phyloP scores from a whole-genome alignment of 2,888 invertebrate species.

The Leptodirus hochenwartii region DNA sequence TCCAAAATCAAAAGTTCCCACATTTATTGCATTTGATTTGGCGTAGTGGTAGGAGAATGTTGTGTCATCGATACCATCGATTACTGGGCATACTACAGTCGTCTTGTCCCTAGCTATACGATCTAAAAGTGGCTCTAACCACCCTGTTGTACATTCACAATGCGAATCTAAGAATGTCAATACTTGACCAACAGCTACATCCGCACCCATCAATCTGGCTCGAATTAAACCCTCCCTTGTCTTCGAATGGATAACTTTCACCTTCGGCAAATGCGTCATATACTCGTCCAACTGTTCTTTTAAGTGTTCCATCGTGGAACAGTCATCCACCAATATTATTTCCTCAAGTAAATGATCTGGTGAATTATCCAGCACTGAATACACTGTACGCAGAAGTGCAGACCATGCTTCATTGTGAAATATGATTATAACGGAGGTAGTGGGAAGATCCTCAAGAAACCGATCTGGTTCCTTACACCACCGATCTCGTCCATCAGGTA shows the following conservation, averaged over 20 bases:
- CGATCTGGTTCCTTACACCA: constrained; percentile 2
- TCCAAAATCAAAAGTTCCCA: not conserved
- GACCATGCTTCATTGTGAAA: constrained; percentile 5
- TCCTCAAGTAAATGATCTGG: constrained; percentile 3
- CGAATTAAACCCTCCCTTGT: constrained; percentile 14
- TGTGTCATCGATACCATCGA: constrained; percentile 21
- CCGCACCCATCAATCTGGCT: constrained; percentile 15
- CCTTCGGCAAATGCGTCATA: not conserved
- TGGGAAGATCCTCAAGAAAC: constrained; percentile 1
- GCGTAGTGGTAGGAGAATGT: constrained; percentile 19
- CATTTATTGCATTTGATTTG: not conserved
- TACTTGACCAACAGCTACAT: constrained; percentile 12
- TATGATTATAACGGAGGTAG: constrained; percentile 1
- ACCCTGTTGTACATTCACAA: constrained; percentile 14
- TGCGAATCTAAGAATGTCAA: constrained; percentile 18
- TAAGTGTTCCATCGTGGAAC: not conserved
- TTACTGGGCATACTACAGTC: constrained; percentile 20
- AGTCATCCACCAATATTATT: constrained; percentile 5
- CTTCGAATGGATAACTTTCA: constrained; percentile 5
- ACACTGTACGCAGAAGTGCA: constrained; percentile 2
- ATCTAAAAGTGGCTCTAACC: constrained; percentile 22
- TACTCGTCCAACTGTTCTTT: not conserved
- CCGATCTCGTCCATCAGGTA: constrained; percentile 1
- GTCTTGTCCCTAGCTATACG: constrained; percentile 14
- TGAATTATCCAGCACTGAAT: not conserved